Conservation (phyloP, 2,113 vertebrate genomes). For the Bufo bufo region DNA sequence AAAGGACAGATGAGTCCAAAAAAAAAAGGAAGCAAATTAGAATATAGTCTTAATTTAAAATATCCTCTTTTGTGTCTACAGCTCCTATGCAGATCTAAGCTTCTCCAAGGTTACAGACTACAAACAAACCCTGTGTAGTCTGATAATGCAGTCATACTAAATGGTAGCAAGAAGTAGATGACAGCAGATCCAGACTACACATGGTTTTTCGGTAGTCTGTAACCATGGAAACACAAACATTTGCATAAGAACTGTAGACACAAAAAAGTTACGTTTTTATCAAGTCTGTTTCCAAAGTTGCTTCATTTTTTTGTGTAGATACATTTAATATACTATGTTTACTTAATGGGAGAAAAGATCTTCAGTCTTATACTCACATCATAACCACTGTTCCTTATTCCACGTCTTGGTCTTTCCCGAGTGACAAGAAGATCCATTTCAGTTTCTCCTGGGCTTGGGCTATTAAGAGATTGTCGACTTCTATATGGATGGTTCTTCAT, state of each 20-base stretch:
- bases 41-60: neutral
- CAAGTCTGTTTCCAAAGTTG: neutral
- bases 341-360: neutral
- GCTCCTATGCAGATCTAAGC: neutral
- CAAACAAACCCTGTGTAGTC: too few species aligned
- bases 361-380: slow-evolving; percentile 79
- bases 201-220: neutral
- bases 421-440: slow-evolving; percentile 99
- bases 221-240: neutral
- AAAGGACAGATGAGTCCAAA: too few species aligned
- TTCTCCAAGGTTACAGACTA: too few species aligned
- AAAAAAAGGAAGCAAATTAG: too few species aligned
- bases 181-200: neutral
- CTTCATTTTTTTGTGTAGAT: neutral
- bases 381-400: slow-evolving; percentile 95
- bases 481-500: slow-evolving; percentile 86
- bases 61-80: neutral
- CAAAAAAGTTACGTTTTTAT: neutral
- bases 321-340: too few species aligned
- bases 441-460: slow-evolving; percentile 94
- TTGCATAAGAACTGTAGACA: neutral
- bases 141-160: too few species aligned
- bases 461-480: slow-evolving; percentile 96
- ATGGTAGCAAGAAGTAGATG: neutral
- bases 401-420: slow-evolving; percentile 90